Evolutionary conservation across 2,888 invertebrate species (phyloP), one percentile per base, ranked within the genome.

Genomic region (Eupithecia inturbata): DNA sequence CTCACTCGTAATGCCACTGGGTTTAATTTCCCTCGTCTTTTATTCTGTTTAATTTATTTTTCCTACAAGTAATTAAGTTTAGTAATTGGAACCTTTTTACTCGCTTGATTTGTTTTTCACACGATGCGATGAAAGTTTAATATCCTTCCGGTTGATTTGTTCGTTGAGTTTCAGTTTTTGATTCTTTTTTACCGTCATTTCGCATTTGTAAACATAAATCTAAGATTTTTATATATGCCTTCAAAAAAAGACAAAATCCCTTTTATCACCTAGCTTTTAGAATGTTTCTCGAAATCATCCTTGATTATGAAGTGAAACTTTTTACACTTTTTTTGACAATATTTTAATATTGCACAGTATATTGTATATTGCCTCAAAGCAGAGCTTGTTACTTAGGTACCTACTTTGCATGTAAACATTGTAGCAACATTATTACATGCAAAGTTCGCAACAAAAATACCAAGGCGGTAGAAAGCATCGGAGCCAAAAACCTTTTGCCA

Each of bases 21-120:
- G 12, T 57, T 33, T 57, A 62, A 62, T 60, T 49, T 49, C 16
- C 49, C 33, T 53, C 26, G 9, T 57, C 57, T 33, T 33, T 28
- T n/a, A 16, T 57, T 31, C 33, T 12, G 9, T 60, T 71, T 72
- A 63, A 63, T 68, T 62, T 62, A 67, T 67, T 71, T 60, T 71
- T 67, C 71, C 28, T 60, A 31, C 36, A 22, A 57, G 68, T 68
- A 64, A 64, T 64, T 64, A 36, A 19, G 19, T 64, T 64, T 63
- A 33, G n/a, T n/a, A 33, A 63, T 28, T 33, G 19, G 19, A 63
- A 33, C 26, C 63, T 9, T 63, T n/a, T 63, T 63, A 16, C 31
- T 63, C 28, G 63, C 63, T 63, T 63, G 10, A 63, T 63, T 63
- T 33, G 33, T 63, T n/a, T 31, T 63, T n/a, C 31, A 36, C 10